Evolutionary conservation across 2,888 invertebrate genomes (phyloP).

Genomic region (Noctua janthe): DNA sequence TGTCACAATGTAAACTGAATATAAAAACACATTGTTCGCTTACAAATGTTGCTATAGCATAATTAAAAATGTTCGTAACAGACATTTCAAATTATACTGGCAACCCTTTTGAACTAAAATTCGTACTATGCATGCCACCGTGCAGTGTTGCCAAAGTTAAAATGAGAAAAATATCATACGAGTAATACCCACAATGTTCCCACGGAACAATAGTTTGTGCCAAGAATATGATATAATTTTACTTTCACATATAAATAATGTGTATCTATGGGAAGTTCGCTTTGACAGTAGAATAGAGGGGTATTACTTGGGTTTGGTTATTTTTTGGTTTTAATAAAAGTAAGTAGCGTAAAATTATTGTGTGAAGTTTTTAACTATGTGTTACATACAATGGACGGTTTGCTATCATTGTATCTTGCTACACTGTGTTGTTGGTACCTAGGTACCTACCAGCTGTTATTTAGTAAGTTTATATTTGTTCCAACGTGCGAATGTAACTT

Average conservation of each 20-base stretch:
- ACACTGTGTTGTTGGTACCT: neutral
- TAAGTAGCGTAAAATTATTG: neutral
- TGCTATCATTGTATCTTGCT: neutral
- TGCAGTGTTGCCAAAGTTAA: slow-evolving; percentile 35
- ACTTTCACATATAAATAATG: slow-evolving; percentile 53
- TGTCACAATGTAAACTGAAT: neutral
- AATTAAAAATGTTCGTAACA: neutral
- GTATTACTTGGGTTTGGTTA: neutral
- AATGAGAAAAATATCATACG: slow-evolving; percentile 27
- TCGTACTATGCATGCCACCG: slow-evolving; percentile 16
- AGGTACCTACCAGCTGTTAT: no score
- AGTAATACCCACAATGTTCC: slow-evolving; percentile 42
- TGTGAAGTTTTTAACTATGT: neutral
- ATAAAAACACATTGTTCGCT: neutral
- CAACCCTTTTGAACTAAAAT: slow-evolving; percentile 2
- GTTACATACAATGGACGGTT: neutral
- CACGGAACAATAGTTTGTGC: slow-evolving; percentile 49
- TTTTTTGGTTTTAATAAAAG: slow-evolving; percentile 8
- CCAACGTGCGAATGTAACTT: neutral
- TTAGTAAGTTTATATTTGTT: neutral
- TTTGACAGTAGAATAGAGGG: slow-evolving; percentile 40
- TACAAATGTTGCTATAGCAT: neutral
- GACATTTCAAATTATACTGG: neutral
- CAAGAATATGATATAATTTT: slow-evolving; percentile 51
- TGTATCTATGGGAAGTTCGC: slow-evolving; percentile 32